A percentile compares a stretch with the other conserved stretches of the same genome.
These are phyloP conservation scores for Polyergus mexicanus DNA, from an alignment of 1,140 invertebrate genomes.

Conservation along the genomic window DNA sequence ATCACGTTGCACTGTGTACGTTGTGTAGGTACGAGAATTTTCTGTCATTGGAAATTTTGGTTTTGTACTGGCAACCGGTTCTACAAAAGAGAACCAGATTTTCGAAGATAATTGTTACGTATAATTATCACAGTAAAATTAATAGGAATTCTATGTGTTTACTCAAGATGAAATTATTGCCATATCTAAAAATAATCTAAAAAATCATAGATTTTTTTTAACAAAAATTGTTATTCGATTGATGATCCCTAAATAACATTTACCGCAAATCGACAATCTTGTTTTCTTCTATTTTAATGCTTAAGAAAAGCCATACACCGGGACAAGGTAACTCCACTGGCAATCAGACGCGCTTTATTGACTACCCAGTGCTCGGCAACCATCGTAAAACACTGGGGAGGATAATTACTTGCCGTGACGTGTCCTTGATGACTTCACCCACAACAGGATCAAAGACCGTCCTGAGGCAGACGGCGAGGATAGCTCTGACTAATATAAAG, in stretches of 20 bases:
- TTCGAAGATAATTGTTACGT: not conserved
- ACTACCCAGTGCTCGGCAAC: conserved; percentile 37
- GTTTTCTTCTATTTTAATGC: not conserved
- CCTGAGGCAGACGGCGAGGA: conserved; percentile 22
- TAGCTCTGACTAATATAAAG: conserved; percentile 11
- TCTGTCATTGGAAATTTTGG: conserved; percentile 91
- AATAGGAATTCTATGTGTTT: not conserved
- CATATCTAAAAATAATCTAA: conserved; percentile 2
- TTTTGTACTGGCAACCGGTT: conserved; percentile 91
- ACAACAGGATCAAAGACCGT: conserved; percentile 48
- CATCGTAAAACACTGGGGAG: conserved; percentile 42
- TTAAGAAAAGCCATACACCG: conserved; percentile 20
- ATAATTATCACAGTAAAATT: not conserved
- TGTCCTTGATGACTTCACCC: conserved; percentile 50
- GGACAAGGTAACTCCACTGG: conserved; percentile 35
- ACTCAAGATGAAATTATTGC: not conserved
- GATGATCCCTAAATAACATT: not conserved
- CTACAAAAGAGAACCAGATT: conserved; percentile 83
- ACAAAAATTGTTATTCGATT: not conserved
- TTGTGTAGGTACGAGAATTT: conserved; percentile 86
- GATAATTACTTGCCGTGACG: conserved; percentile 54
- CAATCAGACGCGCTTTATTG: conserved; percentile 57
- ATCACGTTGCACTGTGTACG: conserved; percentile 80
- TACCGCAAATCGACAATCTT: not conserved
- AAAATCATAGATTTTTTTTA: too few relatives aligned